Conservation (phyloP, 2,797 vertebrate genomes). For the Sebastes taczanowskii region DNA sequence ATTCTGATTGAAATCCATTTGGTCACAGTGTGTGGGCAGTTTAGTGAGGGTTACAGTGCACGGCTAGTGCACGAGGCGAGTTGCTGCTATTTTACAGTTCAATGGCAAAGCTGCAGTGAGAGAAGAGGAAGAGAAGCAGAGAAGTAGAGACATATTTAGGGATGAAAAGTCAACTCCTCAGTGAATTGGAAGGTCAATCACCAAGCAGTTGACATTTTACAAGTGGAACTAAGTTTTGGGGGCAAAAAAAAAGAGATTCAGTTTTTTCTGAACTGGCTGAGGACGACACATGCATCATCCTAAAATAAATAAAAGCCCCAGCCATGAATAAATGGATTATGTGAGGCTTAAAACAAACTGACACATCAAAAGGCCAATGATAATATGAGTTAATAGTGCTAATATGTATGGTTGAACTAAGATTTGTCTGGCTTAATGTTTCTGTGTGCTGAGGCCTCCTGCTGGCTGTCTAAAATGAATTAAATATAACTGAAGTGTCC, state of each 20-base stretch:
- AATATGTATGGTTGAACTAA: slow-evolving; percentile 30
- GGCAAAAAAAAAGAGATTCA: slow-evolving; percentile 29
- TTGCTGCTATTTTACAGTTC: neutral
- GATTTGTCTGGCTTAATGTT: slow-evolving; percentile 21
- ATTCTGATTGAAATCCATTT: slow-evolving; percentile 30
- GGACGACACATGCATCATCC: slow-evolving; percentile 9
- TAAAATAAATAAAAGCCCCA: slow-evolving; percentile 40
- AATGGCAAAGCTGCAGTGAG: neutral
- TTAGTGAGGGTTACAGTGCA: slow-evolving; percentile 15
- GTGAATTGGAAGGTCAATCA: slow-evolving; percentile 29
- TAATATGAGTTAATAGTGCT: slow-evolving; percentile 20
- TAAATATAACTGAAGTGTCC: neutral
- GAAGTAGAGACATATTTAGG: neutral
- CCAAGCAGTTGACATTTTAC: slow-evolving; percentile 52
- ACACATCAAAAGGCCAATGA: slow-evolving; percentile 34
- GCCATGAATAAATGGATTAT: slow-evolving; percentile 42
- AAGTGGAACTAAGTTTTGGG: slow-evolving; percentile 32
- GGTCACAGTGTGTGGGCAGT: slow-evolving; percentile 7
- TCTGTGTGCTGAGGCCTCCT: slow-evolving; percentile 10
- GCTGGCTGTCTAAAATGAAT: slow-evolving; percentile 17
- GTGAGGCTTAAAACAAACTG: slow-evolving; percentile 31
- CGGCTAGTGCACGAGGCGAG: neutral
- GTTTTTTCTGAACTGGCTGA: slow-evolving; percentile 7
- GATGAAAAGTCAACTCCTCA: neutral
- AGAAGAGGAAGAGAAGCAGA: neutral